phyloP scores from a whole-genome alignment of 1,140 invertebrate species.

The Diabrotica virgifera region DNA sequence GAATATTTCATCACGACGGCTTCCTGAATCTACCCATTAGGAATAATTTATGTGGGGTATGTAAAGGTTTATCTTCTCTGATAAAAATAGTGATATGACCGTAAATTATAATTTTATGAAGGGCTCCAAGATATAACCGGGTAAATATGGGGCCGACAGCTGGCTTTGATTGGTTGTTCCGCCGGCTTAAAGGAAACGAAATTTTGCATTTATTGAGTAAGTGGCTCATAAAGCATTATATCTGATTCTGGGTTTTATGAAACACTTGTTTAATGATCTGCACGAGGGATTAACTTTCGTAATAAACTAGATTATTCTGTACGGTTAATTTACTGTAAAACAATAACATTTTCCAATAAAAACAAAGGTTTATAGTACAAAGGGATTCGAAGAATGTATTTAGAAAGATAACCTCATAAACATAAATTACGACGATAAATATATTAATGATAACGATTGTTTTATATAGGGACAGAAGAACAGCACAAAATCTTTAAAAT shows the following conservation, averaged over 20 bases:
- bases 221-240: neutral
- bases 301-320: too few species aligned
- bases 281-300: too few species aligned
- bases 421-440: too few species aligned
- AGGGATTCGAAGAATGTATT: too few species aligned
- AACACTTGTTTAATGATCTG: neutral
- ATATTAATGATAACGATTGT: too few species aligned
- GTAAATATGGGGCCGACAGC: constrained; percentile 1
- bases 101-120: constrained; percentile 12
- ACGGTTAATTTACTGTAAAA: too few species aligned
- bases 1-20: constrained; percentile 29
- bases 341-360: too few species aligned
- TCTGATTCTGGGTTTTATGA: neutral
- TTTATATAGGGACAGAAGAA: too few species aligned
- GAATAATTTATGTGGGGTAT: constrained; percentile 18
- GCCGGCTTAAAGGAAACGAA: neutral
- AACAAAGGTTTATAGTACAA: too few species aligned
- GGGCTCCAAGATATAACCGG: constrained; percentile 4
- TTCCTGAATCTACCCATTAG: constrained; percentile 23
- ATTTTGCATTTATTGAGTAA: constrained; percentile 1
- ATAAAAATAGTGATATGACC: constrained; percentile 12
- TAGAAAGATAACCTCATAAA: too few species aligned
- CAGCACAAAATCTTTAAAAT: too few species aligned
- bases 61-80: constrained; percentile 3
- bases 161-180: neutral